Evolutionary conservation across 2,113 vertebrate genomes (phyloP).

Genomic region (Sciurus niger): DNA sequence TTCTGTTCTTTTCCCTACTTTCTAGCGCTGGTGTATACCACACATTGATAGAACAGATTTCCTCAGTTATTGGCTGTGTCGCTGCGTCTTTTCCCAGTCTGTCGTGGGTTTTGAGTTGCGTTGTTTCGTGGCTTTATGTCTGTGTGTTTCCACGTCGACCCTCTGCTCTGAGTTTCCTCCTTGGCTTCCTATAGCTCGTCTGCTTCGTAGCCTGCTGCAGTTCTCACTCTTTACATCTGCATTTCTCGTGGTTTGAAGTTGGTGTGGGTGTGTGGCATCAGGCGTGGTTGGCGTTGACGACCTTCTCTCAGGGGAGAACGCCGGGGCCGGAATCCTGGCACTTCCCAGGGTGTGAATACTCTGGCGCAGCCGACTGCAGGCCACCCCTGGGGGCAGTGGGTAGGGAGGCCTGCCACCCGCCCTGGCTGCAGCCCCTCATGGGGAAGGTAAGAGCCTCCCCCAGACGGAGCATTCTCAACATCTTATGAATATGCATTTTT

Average conservation of each 20-base stretch:
- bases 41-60: too few species aligned
- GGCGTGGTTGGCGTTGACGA: background rate
- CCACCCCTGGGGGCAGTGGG: rapidly evolving
- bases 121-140: too few species aligned
- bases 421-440: too few species aligned
- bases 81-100: background rate
- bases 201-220: background rate
- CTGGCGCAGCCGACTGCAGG: background rate
- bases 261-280: background rate
- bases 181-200: background rate
- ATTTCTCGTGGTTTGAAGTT: background rate
- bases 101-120: background rate
- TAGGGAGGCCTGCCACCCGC: rapidly evolving
- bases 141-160: too few species aligned
- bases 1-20: background rate
- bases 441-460: background rate
- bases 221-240: background rate
- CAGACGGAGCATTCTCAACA: background rate
- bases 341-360: background rate
- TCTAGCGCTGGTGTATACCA: background rate
- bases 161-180: background rate
- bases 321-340: too few species aligned
- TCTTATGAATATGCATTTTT: background rate
- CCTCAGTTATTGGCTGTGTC: too few species aligned
- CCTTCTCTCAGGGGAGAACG: background rate